Base-by-base conservation (phyloP, 2,113 vertebrate species). In the Nesogale talazaci region DNA sequence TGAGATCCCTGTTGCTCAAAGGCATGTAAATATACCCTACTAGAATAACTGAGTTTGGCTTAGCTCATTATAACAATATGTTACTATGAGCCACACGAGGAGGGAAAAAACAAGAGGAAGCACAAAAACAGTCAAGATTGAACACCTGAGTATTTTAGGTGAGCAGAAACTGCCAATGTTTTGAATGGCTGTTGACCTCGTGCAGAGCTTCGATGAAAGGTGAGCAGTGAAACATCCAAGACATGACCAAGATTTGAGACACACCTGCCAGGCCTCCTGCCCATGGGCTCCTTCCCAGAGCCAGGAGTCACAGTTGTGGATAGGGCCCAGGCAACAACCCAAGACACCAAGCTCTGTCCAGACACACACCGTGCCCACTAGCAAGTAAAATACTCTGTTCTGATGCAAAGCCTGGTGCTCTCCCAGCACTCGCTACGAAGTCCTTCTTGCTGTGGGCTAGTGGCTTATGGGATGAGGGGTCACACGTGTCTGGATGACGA, bases 81-180 rank as follows among this genome's bases (percentile, higher is more conserved):
- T 52, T 56, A n/a, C 22, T 67, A 76, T 83, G 59, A 92, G 61
- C 67, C 23, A 69, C 11, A 22, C 10, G 3, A 29, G 4, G 34
- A 86, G 36, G 59, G 84, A 80, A 80, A 61, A 11, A 22, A 80
- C 85, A 75, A 72, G 87, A 78, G 46, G 46, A 83, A 56, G 15
- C 27, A 80, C 85, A 75, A 72, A 87, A 78, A 91, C 25, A 84
- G 92, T 23, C 72, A 81, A 59, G 83, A 52, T 52, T 36, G 34
- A 88, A 86, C 82, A 75, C 80, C 74, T 82, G 89, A 91, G 86
- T 46, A 72, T 42, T 75, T 40, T 56, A 56, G 31, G 11, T 72
- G 59, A n/a, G 23, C 93, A 86, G 87, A 8, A n/a, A 82, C 36
- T 46, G 20, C n/a, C 40, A 76, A 61, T 89, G 79, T 61, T 7